Conservation (phyloP, 2,888 invertebrate genomes). For the Lacanobia wlatinum region DNA sequence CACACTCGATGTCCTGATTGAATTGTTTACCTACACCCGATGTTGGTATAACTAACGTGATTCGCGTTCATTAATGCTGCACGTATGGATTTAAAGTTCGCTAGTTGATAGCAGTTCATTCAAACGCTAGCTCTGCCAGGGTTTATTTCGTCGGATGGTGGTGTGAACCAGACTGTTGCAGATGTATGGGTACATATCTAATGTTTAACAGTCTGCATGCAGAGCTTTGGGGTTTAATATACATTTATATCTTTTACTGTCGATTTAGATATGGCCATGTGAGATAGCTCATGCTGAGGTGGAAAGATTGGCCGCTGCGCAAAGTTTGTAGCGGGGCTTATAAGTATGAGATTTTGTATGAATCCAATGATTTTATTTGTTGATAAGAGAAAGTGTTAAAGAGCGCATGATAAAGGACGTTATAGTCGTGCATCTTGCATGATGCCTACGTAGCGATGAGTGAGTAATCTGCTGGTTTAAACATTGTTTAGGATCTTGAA, state of each 20-base stretch:
- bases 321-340: not conserved
- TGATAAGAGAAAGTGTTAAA: not conserved
- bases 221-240: not conserved
- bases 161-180: conserved; percentile 16
- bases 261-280: not conserved
- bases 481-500: no score
- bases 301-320: no score
- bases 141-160: conserved; percentile 28
- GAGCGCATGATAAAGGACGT: not conserved
- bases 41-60: conserved; percentile 71
- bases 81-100: conserved; percentile 70
- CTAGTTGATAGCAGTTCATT: conserved; percentile 64
- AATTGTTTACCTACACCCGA: conserved; percentile 73
- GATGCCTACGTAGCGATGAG: not conserved
- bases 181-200: not conserved
- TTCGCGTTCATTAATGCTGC: conserved; percentile 75
- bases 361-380: not conserved
- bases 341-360: no score
- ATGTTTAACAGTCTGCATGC: not conserved
- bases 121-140: conserved; percentile 41
- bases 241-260: not conserved
- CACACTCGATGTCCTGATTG: conserved; percentile 74
- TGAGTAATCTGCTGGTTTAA: no score
- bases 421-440: not conserved
- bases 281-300: no score